Percentiles rank a stretch among this genome's conserved stretches.
These are phyloP conservation scores for Drosophila subpulchrella DNA, from an alignment of 1,140 invertebrate species.

Conservation along the genomic window DNA sequence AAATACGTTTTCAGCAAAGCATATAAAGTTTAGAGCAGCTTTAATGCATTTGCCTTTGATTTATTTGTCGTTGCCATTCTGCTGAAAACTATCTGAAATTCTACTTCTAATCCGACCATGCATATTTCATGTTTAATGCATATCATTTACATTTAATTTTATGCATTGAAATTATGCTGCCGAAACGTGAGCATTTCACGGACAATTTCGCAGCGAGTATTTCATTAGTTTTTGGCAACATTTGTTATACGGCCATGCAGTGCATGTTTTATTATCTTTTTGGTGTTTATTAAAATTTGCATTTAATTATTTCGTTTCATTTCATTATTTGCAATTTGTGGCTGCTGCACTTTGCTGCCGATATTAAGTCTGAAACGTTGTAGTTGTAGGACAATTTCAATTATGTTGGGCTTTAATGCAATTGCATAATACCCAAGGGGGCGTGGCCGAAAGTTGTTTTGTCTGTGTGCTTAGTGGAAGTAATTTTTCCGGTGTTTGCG, in stretches of 20 bases:
- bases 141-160: slow-evolving; percentile 67
- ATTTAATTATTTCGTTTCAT: slow-evolving; percentile 73
- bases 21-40: slow-evolving; percentile 4
- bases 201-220: slow-evolving; percentile 46
- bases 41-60: slow-evolving; percentile 20
- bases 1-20: background rate
- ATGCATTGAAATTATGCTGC: slow-evolving; percentile 56
- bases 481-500: slow-evolving; percentile 40
- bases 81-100: slow-evolving; percentile 3
- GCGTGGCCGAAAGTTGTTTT: background rate
- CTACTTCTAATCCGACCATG: slow-evolving; percentile 32
- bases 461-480: slow-evolving; percentile 14
- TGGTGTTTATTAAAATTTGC: slow-evolving; percentile 71
- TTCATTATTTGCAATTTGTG: slow-evolving; percentile 67
- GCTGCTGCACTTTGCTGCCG: slow-evolving; percentile 52
- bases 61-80: slow-evolving; percentile 4
- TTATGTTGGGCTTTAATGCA: slow-evolving; percentile 43
- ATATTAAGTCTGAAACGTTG: slow-evolving; percentile 17
- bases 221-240: slow-evolving; percentile 45
- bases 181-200: slow-evolving; percentile 46
- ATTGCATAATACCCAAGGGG: slow-evolving; percentile 33
- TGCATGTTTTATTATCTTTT: slow-evolving; percentile 42
- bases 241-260: slow-evolving; percentile 10
- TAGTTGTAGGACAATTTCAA: slow-evolving; percentile 23
- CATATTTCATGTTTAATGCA: slow-evolving; percentile 49